Base-by-base conservation (phyloP, 2,888 invertebrate genomes). In the Serripes groenlandicus region DNA sequence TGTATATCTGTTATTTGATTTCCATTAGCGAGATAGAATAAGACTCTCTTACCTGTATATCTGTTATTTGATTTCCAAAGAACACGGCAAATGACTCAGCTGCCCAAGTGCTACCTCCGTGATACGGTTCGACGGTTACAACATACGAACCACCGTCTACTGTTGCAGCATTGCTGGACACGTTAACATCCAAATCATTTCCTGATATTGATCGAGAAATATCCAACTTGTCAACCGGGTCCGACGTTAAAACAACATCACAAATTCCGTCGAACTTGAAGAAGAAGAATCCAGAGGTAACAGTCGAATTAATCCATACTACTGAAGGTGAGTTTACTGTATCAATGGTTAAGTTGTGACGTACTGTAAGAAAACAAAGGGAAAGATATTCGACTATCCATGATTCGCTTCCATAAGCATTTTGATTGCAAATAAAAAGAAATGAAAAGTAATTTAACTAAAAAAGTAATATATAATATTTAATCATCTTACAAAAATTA, bases 41-140 rank as follows among this genome's bases (percentile, higher is more conserved):
- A n/a, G n/a, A n/a, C n/a, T n/a, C n/a, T n/a, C n/a, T n/a, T 78
- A 84, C 84, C 70, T 81, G 84, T 7, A 85, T 68, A 18, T 73
- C 85, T 7, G 54, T 49, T 15, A 85, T 76, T 30, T 75, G 78
- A 7, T 81, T 60, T 26, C 83, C 83, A 62, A 69, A 83, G 58
- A 78, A 85, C 0, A 85, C 84, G 34, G 52, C 60, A 32, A 60
- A 56, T 0, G 35, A 68, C 0, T 75, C 72, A 5, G 62, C 23
- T 7, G 78, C 34, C 60, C 71, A 84, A 23, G 81, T 68, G 11
- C 81, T 28, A 3, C 35, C 56, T 11, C 18, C 72, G 37, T 37
- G 71, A 34, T 42, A 77, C n/a, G 84, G 69, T 5, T 30, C 18
- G 23, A 84, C 15, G 1, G 62, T 34, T 21, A 62, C 62, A 62